Evolutionary conservation across 92 coral and sea anemone species (phyloP).

Genomic region (Epizoanthus stellaris): DNA sequence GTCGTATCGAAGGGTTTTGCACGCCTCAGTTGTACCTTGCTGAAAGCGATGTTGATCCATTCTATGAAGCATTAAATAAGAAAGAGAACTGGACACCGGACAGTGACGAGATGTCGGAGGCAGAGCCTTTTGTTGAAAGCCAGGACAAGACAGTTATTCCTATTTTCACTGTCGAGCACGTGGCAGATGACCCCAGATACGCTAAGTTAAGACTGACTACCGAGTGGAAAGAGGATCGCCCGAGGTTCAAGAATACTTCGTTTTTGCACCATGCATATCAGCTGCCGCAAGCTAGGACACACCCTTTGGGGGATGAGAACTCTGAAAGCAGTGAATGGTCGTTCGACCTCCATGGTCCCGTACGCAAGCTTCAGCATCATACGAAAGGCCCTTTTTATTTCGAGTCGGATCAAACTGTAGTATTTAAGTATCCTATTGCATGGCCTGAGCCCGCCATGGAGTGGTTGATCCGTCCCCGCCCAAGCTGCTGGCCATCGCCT

Average conservation of each 20-base stretch:
- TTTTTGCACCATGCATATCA: constrained; percentile 62
- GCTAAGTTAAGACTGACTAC: constrained; percentile 64
- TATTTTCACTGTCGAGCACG: constrained; percentile 69
- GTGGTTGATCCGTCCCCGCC: constrained; percentile 76
- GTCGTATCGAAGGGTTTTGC: constrained; percentile 76
- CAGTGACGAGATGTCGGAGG: constrained; percentile 55
- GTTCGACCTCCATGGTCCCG: constrained; percentile 70
- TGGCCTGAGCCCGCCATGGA: constrained; percentile 89
- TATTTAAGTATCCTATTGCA: constrained; percentile 65
- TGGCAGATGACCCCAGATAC: constrained; percentile 71
- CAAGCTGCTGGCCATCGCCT: constrained; percentile 77
- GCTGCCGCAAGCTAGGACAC: constrained; percentile 38
- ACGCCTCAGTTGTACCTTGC: constrained; percentile 62
- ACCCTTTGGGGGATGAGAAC: constrained; percentile 2
- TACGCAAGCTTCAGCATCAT: constrained; percentile 54
- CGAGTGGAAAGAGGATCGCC: constrained; percentile 68
- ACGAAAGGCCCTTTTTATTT: constrained; percentile 2
- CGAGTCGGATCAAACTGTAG: constrained; percentile 63
- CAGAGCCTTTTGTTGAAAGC: constrained; percentile 41
- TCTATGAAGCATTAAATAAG: constrained; percentile 2
- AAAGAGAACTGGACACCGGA: constrained; percentile 69
- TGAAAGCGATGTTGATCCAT: constrained; percentile 45
- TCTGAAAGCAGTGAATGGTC: constrained; percentile 16
- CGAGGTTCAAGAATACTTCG: constrained; percentile 54
- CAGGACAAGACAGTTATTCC: constrained; percentile 47